Evolutionary conservation across 2,797 vertebrate genomes (phyloP).

Genomic region (Vipera ursinii): DNA sequence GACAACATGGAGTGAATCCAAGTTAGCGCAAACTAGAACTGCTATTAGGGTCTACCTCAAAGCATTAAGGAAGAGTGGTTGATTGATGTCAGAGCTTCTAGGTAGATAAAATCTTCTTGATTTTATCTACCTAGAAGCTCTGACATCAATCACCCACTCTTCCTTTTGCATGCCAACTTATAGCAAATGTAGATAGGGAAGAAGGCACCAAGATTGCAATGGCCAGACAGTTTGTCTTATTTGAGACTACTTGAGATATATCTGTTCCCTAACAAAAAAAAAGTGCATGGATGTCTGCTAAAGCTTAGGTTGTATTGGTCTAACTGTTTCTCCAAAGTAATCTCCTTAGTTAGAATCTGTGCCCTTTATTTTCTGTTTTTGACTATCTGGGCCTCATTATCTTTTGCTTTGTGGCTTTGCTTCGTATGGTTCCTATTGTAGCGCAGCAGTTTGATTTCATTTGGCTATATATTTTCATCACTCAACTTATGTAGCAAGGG

Average conservation of each 20-base stretch:
- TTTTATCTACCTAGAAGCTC: background rate
- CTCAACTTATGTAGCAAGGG: background rate
- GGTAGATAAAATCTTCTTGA: background rate
- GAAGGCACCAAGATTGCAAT: background rate
- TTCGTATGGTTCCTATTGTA: background rate
- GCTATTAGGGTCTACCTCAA: background rate
- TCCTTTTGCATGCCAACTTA: background rate
- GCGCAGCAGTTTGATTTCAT: background rate
- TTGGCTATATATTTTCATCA: background rate
- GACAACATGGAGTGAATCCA: background rate
- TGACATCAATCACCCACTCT: background rate
- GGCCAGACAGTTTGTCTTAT: background rate
- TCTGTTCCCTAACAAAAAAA: background rate
- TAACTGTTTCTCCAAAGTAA: background rate
- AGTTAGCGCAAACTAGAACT: background rate
- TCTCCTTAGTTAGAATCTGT: background rate
- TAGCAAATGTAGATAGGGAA: background rate
- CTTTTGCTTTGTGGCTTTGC: conserved; percentile 4
- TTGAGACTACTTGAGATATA: background rate
- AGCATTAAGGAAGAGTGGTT: background rate
- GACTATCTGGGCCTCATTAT: background rate
- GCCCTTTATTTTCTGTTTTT: background rate
- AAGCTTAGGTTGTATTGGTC: background rate
- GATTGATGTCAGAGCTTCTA: background rate
- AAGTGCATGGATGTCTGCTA: background rate